Conservation (phyloP, 2,888 invertebrate genomes). For the Pinctada fucata region DNA sequence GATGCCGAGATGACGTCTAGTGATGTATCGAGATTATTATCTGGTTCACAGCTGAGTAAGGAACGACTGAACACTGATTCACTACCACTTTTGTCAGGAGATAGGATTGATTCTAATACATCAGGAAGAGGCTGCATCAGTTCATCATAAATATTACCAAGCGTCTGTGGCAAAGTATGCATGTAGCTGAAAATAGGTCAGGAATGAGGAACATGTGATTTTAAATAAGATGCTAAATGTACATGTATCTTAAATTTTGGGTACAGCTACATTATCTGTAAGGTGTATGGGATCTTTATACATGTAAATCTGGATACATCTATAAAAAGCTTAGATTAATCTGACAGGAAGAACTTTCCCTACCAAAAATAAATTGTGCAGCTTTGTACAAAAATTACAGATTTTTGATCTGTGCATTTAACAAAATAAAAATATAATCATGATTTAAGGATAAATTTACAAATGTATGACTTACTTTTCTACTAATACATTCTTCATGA, state of each 20-base stretch:
- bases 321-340: too few species aligned
- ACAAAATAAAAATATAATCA: too few species aligned
- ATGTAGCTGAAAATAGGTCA: conserved; percentile 54
- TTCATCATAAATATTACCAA: conserved; percentile 68
- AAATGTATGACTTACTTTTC: conserved; percentile 50
- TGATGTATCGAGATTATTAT: conserved; percentile 33
- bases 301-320: too few species aligned
- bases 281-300: too few species aligned
- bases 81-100: conserved; percentile 54
- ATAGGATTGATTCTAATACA: conserved; percentile 55
- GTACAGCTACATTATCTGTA: too few species aligned
- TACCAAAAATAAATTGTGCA: too few species aligned
- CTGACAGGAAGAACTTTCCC: too few species aligned
- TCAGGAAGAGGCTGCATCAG: conserved; percentile 69
- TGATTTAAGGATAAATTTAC: too few species aligned
- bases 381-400: too few species aligned
- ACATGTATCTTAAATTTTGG: too few species aligned
- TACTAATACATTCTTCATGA: conserved; percentile 56
- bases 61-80: conserved; percentile 52
- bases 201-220: neutral
- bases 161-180: conserved; percentile 56
- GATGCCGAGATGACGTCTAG: conserved; percentile 41
- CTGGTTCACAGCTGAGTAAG: conserved; percentile 28
- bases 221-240: neutral
- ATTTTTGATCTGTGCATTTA: too few species aligned